Conservation (phyloP, 2,113 vertebrate genomes). For the Neopipo cinnamomea region DNA sequence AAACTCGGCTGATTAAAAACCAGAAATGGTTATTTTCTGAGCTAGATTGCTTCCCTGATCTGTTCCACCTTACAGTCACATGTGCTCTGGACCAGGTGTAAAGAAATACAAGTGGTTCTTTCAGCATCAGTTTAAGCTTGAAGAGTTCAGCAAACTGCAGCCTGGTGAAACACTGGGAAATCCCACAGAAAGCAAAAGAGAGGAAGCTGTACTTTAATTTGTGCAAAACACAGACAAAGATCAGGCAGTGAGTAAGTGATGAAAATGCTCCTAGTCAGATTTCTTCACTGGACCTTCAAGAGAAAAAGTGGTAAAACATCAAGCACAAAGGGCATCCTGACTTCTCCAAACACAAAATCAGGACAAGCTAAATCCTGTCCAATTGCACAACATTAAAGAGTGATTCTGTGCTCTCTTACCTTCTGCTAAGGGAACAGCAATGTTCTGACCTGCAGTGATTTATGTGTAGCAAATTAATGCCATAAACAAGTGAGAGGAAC, state of each 20-base stretch:
- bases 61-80: not conserved
- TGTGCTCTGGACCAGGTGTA: not conserved
- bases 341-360: conserved; percentile 41
- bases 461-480: conserved; percentile 9
- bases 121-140: not conserved
- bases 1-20: not conserved
- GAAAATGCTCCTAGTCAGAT: not conserved
- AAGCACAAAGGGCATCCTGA: conserved; percentile 37
- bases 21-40: not conserved
- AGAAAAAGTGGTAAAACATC: conserved; percentile 28
- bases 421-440: conserved; percentile 40
- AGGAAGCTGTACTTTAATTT: conserved; percentile 38
- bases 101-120: not conserved
- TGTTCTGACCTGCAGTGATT: conserved; percentile 57
- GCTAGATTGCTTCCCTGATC: not conserved
- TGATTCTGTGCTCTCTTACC: conserved; percentile 40
- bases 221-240: conserved; percentile 25
- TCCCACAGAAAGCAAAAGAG: not conserved
- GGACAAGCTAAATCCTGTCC: conserved; percentile 48
- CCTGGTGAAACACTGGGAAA: not conserved
- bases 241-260: conserved; percentile 24
- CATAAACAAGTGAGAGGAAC: conserved; percentile 34
- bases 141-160: not conserved
- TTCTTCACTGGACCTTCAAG: conserved; percentile 44
- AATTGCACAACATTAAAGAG: conserved; percentile 65